Evolutionary conservation across 2,888 invertebrate species (phyloP).

Genomic region (Gymnosoma rotundatum): DNA sequence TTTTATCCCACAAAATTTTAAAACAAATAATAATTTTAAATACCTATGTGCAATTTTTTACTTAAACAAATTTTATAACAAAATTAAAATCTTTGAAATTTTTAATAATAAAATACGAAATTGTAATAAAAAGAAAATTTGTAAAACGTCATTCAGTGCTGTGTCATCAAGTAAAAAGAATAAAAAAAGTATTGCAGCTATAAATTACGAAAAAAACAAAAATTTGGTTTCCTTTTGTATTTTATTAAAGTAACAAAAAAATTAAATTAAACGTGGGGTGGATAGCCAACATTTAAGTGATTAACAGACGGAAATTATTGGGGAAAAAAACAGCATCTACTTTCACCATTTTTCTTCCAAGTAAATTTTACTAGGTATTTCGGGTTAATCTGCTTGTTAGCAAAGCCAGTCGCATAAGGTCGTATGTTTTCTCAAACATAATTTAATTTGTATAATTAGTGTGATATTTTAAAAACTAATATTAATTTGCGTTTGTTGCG

Average conservation of each 20-base stretch:
- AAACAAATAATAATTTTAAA: slow-evolving; percentile 30
- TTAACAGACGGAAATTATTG: slow-evolving; percentile 18
- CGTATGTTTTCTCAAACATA: slow-evolving; percentile 26
- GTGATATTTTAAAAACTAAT: slow-evolving; percentile 5
- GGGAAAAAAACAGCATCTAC: slow-evolving; percentile 38
- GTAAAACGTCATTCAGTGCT: slow-evolving; percentile 67
- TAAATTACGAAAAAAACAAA: slow-evolving; percentile 40
- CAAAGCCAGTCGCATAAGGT: neutral
- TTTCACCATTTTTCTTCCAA: slow-evolving; percentile 32
- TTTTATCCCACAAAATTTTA: slow-evolving; percentile 34
- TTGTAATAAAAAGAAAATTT: slow-evolving; percentile 31
- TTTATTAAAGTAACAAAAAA: slow-evolving; percentile 17
- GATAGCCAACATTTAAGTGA: neutral
- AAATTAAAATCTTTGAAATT: slow-evolving; percentile 32
- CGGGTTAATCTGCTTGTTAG: slow-evolving; percentile 10
- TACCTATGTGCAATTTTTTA: slow-evolving; percentile 52
- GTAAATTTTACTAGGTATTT: slow-evolving; percentile 1
- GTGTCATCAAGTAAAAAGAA: slow-evolving; percentile 68
- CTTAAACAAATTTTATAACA: slow-evolving; percentile 7
- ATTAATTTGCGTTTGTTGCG: slow-evolving; percentile 35
- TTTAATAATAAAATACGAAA: slow-evolving; percentile 27
- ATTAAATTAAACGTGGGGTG: neutral
- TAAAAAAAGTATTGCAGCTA: slow-evolving; percentile 52
- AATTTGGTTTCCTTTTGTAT: slow-evolving; percentile 6
- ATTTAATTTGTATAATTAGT: slow-evolving; percentile 11